Evolutionary conservation across 2,113 vertebrate genomes (phyloP), one percentile per base, ranked within the genome.

Genomic region (Picathartes gymnocephalus): DNA sequence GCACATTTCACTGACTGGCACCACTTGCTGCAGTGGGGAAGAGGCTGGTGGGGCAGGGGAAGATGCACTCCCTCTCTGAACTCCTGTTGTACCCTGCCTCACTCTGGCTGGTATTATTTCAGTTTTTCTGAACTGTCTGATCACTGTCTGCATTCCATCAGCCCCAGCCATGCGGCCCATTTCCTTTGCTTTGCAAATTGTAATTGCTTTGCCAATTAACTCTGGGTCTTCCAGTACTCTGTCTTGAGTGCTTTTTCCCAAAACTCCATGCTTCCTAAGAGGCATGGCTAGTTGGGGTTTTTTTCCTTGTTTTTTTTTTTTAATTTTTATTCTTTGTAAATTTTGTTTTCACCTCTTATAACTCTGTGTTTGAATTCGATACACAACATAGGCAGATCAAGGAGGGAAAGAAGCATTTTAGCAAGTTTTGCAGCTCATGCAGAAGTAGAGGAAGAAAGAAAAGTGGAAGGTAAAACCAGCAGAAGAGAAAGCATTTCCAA

Each of bases 61-160:
- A 27, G 79, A 58, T 86, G 54, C 9, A 1, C 12, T 68, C 21
- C 9, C 21, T 21, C 51, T 65, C 5, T 86, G 58, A 80, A 45
- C 68, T 80, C 51, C 57, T 40, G 2, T 68, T 83, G 45, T 71
- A 24, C 45, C 19, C 66, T 74, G 62, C 62, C 66, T 61, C 15
- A 0, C 44, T 39, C 86, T 88, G 66, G n/a, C 62, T 12, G 3
- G 27, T 65, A 44, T 86, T 77, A 81, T 91, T 93, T 69, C 89
- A 86, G 40, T 95, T 90, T 80, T 69, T 66, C 84, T 93, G 82
- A 42, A 14, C 62, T 60, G 82, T 93, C 93, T 95, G 82, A 64
- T 90, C 15, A 0, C 91, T 93, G 91, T 95, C 94, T 96, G 76
- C 93, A 83, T 95, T 93, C 94, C 86, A 70, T 48, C 47, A 77